phyloP scores from a whole-genome alignment of 1,140 invertebrate species.

The Drosophila subpulchrella region DNA sequence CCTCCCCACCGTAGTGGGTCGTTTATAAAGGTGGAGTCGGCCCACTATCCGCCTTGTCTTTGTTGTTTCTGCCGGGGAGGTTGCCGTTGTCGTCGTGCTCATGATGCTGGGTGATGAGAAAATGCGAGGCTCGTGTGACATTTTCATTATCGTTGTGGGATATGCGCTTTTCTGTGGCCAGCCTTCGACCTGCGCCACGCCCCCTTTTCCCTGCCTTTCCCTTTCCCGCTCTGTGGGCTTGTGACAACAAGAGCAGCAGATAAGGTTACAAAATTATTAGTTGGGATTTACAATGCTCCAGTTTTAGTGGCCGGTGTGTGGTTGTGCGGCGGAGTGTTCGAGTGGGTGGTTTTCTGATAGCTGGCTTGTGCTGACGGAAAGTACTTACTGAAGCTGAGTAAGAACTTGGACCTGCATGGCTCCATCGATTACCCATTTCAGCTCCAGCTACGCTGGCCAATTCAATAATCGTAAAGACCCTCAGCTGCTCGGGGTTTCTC shows the following conservation, averaged over 20 bases:
- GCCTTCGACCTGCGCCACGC: constrained; percentile 29
- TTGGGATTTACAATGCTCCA: constrained; percentile 80
- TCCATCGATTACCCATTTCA: constrained; percentile 41
- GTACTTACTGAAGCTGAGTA: constrained; percentile 1
- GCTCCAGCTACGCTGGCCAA: constrained; percentile 33
- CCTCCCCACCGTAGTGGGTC: constrained; percentile 39
- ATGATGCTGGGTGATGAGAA: constrained; percentile 74
- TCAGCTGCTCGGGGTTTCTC: constrained; percentile 9
- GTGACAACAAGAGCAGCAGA: constrained; percentile 72
- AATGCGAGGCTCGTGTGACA: constrained; percentile 83
- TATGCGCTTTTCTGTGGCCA: constrained; percentile 69
- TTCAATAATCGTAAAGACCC: constrained; percentile 57
- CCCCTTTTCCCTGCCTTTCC: not conserved
- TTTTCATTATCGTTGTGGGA: constrained; percentile 83
- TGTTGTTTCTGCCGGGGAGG: constrained; percentile 15
- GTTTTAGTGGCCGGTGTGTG: constrained; percentile 50
- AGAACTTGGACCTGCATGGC: not conserved
- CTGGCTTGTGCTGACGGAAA: not conserved
- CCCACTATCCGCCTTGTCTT: constrained; percentile 23
- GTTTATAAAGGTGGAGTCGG: constrained; percentile 58
- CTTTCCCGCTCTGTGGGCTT: constrained; percentile 13
- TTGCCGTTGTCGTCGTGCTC: constrained; percentile 46
- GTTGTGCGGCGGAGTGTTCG: constrained; percentile 8
- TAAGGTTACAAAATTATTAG: constrained; percentile 84
- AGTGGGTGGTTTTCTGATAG: constrained; percentile 31